Base-by-base conservation (phyloP, 2,888 invertebrate species). In the Megamerina dolium region DNA sequence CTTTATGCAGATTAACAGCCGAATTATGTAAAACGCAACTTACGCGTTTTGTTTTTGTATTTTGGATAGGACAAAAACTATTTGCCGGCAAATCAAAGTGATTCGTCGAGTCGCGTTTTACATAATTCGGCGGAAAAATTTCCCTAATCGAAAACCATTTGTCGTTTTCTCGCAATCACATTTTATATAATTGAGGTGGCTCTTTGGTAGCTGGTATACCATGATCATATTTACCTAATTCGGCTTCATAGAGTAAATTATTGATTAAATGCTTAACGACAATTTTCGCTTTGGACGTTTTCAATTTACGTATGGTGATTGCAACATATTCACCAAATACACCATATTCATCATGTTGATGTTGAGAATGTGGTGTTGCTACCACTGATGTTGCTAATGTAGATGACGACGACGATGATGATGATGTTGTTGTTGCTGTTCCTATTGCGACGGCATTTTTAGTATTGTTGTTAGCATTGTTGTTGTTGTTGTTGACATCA, bases 321-420 rank as follows among this genome's bases (percentile, higher is more conserved):
- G 66, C 68, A 46, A 68, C 68, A 43, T 68, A 68, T 45, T 68
- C 68, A 13, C 68, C 68, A 51, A 68, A 68, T 36, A 68, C 66
- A 1, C 67, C 66, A 41, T 66, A 68, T 43, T 68, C 68, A 51
- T 68, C 68, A 37, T 9, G 52, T 29, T 26, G 36, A 17, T 23
- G 18, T 26, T 32, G 23, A 9, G 19, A 38, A 13, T 6, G 27
- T 40, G 36, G 23, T 37, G 41, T 27, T 46, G 18, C 19, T 32
- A 27, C 26, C 41, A 20, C 33, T 37, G 17, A 4, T 30, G 35
- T 10, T 35, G 35, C 19, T 37, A 20, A 3, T 32, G 16, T n/a
- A 5, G 13, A 9, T 26, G 41, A 37, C 37, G 37, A 26, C 23
- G 32, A 14, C 38, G 39, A 32, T 36, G 36, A 29, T 36, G 16